A percentile compares a stretch with the other conserved stretches of the same genome.
Conservation (phyloP, 2,888 invertebrate species). For the Dioctria linearis region DNA sequence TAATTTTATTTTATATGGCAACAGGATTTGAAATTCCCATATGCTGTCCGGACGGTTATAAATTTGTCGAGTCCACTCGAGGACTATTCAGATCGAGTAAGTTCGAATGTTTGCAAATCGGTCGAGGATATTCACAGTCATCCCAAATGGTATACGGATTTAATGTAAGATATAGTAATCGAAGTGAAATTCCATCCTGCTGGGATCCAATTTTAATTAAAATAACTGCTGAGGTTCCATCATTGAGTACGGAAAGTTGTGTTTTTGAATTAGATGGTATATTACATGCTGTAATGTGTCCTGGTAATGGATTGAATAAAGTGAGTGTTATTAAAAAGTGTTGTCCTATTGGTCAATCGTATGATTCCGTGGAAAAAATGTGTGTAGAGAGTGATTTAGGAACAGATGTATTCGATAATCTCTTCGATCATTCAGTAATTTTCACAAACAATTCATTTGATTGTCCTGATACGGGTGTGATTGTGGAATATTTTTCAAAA, state of each 20-base stretch:
- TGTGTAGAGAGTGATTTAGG: slow-evolving; percentile 60
- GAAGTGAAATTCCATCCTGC: slow-evolving; percentile 52
- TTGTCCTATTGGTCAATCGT: slow-evolving; percentile 65
- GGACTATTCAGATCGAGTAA: slow-evolving; percentile 28
- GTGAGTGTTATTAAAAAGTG: slow-evolving; percentile 66
- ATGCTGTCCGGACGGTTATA: slow-evolving; percentile 54
- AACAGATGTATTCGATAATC: slow-evolving; percentile 60
- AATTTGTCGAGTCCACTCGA: slow-evolving; percentile 36
- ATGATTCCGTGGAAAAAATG: slow-evolving; percentile 61
- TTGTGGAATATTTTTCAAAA: slow-evolving; percentile 66
- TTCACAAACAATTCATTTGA: slow-evolving; percentile 63
- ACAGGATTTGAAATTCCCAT: slow-evolving; percentile 36
- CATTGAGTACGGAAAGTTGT: slow-evolving; percentile 47
- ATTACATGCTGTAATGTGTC: slow-evolving; percentile 50
- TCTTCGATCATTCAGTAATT: slow-evolving; percentile 63
- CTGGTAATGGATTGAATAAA: slow-evolving; percentile 26
- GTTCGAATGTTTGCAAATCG: slow-evolving; percentile 44
- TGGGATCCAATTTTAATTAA: slow-evolving; percentile 48
- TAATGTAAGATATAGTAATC: slow-evolving; percentile 24
- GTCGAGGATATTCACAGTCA: neutral
- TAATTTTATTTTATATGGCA: neutral
- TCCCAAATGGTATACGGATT: neutral
- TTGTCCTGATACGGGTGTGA: slow-evolving; percentile 63
- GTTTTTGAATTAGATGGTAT: slow-evolving; percentile 44
- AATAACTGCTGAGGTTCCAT: slow-evolving; percentile 11